Evolutionary conservation across 2,888 invertebrate genomes (phyloP).

Genomic region (Microdon myrmicae): DNA sequence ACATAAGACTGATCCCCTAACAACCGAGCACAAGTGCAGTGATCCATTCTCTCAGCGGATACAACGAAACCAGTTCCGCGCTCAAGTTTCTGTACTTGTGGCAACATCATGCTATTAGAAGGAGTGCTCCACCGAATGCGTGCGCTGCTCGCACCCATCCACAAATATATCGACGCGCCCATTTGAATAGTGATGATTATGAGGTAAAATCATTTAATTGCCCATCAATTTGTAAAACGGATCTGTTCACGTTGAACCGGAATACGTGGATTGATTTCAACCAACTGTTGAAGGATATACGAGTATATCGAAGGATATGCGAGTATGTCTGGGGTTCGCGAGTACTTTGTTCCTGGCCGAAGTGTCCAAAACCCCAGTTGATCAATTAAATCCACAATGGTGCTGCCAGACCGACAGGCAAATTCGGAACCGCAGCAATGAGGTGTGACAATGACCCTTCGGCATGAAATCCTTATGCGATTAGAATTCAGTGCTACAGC

Average conservation of each 20-base stretch:
- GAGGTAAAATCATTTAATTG: slow-evolving; percentile 51
- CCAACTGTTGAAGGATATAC: neutral
- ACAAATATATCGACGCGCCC: slow-evolving; percentile 41
- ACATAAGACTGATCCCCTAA: slow-evolving; percentile 50
- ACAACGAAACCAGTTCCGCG: slow-evolving; percentile 25
- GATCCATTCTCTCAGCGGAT: slow-evolving; percentile 14
- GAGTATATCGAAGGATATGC: slow-evolving; percentile 17
- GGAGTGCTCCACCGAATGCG: slow-evolving; percentile 23
- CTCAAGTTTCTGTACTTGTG: neutral
- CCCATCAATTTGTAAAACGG: slow-evolving; percentile 46
- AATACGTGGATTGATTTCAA: slow-evolving; percentile 25
- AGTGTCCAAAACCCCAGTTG: neutral
- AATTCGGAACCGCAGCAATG: slow-evolving; percentile 42
- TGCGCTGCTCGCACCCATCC: slow-evolving; percentile 17
- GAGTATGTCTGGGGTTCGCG: too few species aligned
- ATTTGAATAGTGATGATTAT: slow-evolving; percentile 49
- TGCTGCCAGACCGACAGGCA: slow-evolving; percentile 21
- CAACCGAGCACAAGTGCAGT: slow-evolving; percentile 40
- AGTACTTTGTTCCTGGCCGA: too few species aligned
- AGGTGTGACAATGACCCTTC: slow-evolving; percentile 50
- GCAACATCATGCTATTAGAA: slow-evolving; percentile 17
- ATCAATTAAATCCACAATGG: slow-evolving; percentile 18
- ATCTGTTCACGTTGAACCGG: slow-evolving; percentile 33
- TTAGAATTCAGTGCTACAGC: slow-evolving; percentile 48
- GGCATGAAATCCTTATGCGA: slow-evolving; percentile 42